Percentiles rank a stretch among this genome's conserved stretches.
Evolutionary conservation across 1,140 invertebrate species (phyloP).

Genomic region (Asbolus verrucosus): DNA sequence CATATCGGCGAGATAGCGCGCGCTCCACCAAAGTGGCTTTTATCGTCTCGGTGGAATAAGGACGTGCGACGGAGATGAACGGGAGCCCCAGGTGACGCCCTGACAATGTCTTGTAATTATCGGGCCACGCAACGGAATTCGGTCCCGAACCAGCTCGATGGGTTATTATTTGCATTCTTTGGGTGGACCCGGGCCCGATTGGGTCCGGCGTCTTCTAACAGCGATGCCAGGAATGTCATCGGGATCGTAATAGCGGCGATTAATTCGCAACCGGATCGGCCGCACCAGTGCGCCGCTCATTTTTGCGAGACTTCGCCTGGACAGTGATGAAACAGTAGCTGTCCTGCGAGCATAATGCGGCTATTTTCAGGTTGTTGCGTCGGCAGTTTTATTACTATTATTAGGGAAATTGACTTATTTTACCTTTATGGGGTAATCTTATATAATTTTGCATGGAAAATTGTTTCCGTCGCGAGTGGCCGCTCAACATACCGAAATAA

Average conservation of each 20-base stretch:
- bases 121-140: constrained; percentile 51
- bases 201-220: constrained; percentile 1
- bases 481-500: constrained; percentile 36
- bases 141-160: constrained; percentile 40
- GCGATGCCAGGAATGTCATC: constrained; percentile 1
- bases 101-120: constrained; percentile 57
- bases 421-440: constrained; percentile 40
- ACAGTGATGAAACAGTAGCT: constrained; percentile 17
- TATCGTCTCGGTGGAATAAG: constrained; percentile 39
- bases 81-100: constrained; percentile 56
- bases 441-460: constrained; percentile 44
- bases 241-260: background rate
- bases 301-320: too few relatives aligned
- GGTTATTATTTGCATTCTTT: constrained; percentile 54
- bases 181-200: constrained; percentile 11
- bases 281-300: too few relatives aligned
- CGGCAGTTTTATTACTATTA: constrained; percentile 47
- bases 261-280: background rate
- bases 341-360: constrained; percentile 30
- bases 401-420: constrained; percentile 48
- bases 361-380: constrained; percentile 47
- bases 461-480: constrained; percentile 40
- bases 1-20: constrained; percentile 43
- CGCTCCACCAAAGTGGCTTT: constrained; percentile 49
- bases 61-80: constrained; percentile 46